These are phyloP conservation scores for Salarias fasciatus DNA, from an alignment of 2,797 vertebrate genomes.

Conservation along the genomic window DNA sequence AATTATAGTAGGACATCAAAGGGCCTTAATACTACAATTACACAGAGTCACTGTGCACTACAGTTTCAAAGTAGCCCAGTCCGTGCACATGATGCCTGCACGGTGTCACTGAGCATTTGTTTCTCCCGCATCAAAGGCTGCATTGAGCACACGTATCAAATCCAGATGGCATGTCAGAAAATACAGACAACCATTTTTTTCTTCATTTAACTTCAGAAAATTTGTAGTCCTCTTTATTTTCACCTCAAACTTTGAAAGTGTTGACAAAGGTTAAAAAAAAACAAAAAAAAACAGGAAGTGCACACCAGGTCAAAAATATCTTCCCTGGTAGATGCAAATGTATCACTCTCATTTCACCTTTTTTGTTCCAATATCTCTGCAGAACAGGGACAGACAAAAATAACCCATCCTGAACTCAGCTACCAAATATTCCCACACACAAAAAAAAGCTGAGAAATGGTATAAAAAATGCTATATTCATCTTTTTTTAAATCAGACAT, in stretches of 20 bases:
- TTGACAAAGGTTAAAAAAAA: too few species aligned
- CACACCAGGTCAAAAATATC: constrained; percentile 72
- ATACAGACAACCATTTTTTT: not conserved
- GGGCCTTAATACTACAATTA: constrained; percentile 82
- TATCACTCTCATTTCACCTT: constrained; percentile 81
- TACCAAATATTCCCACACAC: not conserved
- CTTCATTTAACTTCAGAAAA: too few species aligned
- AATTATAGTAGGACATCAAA: constrained; percentile 82
- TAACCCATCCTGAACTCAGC: not conserved
- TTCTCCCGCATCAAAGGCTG: constrained; percentile 59
- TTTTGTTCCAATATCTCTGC: constrained; percentile 63
- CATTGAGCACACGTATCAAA: constrained; percentile 43
- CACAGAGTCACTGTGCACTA: constrained; percentile 65
- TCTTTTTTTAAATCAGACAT: too few species aligned
- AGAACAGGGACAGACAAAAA: constrained; percentile 25
- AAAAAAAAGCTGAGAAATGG: not conserved
- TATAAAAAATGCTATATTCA: too few species aligned
- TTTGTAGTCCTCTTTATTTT: too few species aligned
- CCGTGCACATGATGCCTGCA: constrained; percentile 54
- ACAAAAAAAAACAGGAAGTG: constrained; percentile 67
- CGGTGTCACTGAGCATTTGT: constrained; percentile 66
- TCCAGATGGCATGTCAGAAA: constrained; percentile 48
- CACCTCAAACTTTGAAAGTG: not conserved
- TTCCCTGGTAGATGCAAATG: constrained; percentile 75
- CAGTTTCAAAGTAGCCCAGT: constrained; percentile 72